Evolutionary conservation across 2,113 vertebrate genomes (phyloP).

Genomic region (Phoxinus phoxinus): DNA sequence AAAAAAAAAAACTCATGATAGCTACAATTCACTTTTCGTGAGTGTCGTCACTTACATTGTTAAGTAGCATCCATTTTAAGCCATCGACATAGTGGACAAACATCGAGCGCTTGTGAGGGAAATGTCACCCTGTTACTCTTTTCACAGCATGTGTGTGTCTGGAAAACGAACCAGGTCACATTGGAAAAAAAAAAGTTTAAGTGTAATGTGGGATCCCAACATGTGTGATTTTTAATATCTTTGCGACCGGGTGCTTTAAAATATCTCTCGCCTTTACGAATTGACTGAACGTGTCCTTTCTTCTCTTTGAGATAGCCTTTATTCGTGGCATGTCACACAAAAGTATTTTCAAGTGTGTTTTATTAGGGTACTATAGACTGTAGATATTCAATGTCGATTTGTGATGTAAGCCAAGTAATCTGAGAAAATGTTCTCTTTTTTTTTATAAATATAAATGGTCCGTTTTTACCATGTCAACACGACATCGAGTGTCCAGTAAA

Average conservation of each 20-base stretch:
- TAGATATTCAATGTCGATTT: conserved; percentile 76
- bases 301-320: conserved; percentile 60
- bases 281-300: conserved; percentile 63
- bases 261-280: conserved; percentile 66
- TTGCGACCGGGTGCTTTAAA: conserved; percentile 69
- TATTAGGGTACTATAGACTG: conserved; percentile 70
- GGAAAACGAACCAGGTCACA: conserved; percentile 55
- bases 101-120: conserved; percentile 24
- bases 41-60: conserved; percentile 5
- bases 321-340: conserved; percentile 79
- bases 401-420: conserved; percentile 76
- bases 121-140: conserved; percentile 25
- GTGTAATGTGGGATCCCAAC: conserved; percentile 67
- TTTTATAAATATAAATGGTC: conserved; percentile 60
- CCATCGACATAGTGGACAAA: background rate
- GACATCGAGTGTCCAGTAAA: conserved; percentile 49
- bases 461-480: conserved; percentile 58
- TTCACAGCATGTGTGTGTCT: conserved; percentile 58
- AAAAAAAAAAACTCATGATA: conserved; percentile 20
- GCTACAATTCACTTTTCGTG: background rate
- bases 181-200: conserved; percentile 51
- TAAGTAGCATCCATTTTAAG: background rate
- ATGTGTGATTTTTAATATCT: conserved; percentile 64
- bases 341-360: conserved; percentile 76
- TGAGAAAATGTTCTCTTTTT: conserved; percentile 61